Evolutionary conservation across 1,140 invertebrate species (phyloP).

Genomic region (Cotesia chilonis): DNA sequence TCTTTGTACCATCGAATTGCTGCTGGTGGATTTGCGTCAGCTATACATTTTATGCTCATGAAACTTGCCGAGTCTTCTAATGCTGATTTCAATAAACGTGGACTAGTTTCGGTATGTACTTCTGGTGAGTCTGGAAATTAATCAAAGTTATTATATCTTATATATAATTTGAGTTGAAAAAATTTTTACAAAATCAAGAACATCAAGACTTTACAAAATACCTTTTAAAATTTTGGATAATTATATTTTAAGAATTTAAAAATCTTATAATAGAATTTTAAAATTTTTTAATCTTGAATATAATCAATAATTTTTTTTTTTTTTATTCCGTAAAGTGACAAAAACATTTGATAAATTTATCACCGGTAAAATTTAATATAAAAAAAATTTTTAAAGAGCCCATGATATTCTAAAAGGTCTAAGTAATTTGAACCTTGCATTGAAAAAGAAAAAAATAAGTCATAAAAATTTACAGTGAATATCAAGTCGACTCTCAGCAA

Average conservation of each 20-base stretch:
- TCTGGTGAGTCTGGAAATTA: conserved; percentile 58
- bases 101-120: conserved; percentile 57
- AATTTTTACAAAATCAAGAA: too few relatives aligned
- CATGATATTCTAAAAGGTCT: background rate
- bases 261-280: too few relatives aligned
- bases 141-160: background rate
- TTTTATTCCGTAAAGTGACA: too few relatives aligned
- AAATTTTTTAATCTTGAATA: too few relatives aligned
- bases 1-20: conserved; percentile 81
- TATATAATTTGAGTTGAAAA: background rate
- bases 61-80: conserved; percentile 64
- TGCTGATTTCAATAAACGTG: conserved; percentile 47
- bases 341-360: too few relatives aligned
- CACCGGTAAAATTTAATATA: too few relatives aligned
- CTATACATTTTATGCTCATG: conserved; percentile 79
- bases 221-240: too few relatives aligned
- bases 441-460: conserved; percentile 7
- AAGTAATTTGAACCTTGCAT: background rate
- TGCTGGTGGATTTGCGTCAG: conserved; percentile 85
- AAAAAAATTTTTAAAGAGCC: too few relatives aligned
- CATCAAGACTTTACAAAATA: too few relatives aligned
- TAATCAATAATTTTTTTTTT: too few relatives aligned
- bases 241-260: too few relatives aligned
- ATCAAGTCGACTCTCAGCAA: conserved; percentile 77
- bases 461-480: conserved; percentile 75